Conservation (phyloP, 2,113 vertebrate species). For the Polyodon spathula region DNA sequence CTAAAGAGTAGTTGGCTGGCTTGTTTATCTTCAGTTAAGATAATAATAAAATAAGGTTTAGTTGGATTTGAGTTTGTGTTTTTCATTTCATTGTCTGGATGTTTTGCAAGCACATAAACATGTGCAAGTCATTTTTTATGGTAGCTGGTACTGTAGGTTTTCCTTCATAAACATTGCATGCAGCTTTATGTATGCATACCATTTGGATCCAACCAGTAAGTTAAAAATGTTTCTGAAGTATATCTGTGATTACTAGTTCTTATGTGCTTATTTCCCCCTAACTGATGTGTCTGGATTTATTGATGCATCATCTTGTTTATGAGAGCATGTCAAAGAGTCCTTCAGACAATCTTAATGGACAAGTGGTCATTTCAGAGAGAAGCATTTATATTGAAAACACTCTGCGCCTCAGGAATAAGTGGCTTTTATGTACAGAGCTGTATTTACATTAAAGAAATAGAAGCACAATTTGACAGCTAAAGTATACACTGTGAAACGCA, state of each 20-base stretch:
- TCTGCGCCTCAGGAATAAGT: conserved; percentile 36
- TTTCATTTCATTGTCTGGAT: neutral
- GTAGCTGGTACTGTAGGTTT: neutral
- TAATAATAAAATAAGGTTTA: neutral
- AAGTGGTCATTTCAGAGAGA: conserved; percentile 38
- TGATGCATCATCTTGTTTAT: conserved; percentile 36
- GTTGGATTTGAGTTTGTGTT: neutral
- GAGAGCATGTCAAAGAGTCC: conserved; percentile 28
- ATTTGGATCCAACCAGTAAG: neutral
- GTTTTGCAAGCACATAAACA: neutral
- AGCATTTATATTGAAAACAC: conserved; percentile 35
- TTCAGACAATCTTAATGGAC: conserved; percentile 48
- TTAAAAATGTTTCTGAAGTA: neutral
- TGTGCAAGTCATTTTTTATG: neutral
- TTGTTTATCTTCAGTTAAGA: neutral
- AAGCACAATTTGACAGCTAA: conserved; percentile 14
- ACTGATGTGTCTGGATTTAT: conserved; percentile 24
- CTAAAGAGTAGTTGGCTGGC: conserved; percentile 16
- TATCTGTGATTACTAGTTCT: neutral
- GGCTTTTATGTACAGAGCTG: conserved; percentile 19
- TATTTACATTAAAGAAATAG: conserved; percentile 33
- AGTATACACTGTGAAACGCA: conserved; percentile 1
- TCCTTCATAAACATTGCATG: neutral
- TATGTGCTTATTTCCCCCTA: neutral
- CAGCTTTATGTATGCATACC: neutral